A percentile compares a stretch with the other conserved stretches of the same genome.
These are phyloP conservation scores for Papilio demoleus DNA, from an alignment of 2,888 invertebrate species.

Conservation along the genomic window DNA sequence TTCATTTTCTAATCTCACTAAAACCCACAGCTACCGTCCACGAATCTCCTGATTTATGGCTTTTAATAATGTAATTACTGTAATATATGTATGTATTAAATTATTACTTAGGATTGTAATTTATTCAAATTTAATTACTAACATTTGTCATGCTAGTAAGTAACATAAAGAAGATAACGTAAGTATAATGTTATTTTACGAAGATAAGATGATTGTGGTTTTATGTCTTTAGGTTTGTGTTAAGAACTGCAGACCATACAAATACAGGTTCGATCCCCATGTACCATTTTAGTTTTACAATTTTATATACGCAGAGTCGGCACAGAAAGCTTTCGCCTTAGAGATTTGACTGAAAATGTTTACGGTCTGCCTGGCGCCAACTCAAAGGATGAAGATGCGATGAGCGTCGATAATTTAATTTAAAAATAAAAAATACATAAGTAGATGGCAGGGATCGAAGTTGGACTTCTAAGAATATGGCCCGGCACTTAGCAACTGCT, in stretches of 20 bases:
- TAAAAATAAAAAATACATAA: too few species aligned
- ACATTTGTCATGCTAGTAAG: conserved; percentile 18
- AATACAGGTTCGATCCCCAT: too few species aligned
- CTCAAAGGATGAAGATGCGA: too few species aligned
- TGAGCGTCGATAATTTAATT: too few species aligned
- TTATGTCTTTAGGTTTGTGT: background rate
- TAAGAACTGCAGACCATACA: background rate
- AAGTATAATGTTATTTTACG: background rate
- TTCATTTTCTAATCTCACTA: conserved; percentile 6
- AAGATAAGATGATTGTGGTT: conserved; percentile 1
- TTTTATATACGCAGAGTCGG: too few species aligned
- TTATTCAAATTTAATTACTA: conserved; percentile 34
- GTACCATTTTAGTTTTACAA: too few species aligned
- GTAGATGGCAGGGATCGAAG: too few species aligned
- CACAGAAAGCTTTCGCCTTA: too few species aligned
- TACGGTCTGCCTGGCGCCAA: too few species aligned
- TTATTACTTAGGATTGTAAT: conserved; percentile 28
- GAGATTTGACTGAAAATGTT: too few species aligned
- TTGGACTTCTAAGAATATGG: too few species aligned
- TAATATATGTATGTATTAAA: conserved; percentile 46
- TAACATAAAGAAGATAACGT: background rate
- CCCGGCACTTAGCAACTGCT: too few species aligned
- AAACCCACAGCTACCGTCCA: conserved; percentile 48
- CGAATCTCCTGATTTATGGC: conserved; percentile 50
- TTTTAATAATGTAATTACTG: conserved; percentile 53